Evolutionary conservation across 2,888 invertebrate genomes (phyloP).

Genomic region (Eristalinus aeneus): DNA sequence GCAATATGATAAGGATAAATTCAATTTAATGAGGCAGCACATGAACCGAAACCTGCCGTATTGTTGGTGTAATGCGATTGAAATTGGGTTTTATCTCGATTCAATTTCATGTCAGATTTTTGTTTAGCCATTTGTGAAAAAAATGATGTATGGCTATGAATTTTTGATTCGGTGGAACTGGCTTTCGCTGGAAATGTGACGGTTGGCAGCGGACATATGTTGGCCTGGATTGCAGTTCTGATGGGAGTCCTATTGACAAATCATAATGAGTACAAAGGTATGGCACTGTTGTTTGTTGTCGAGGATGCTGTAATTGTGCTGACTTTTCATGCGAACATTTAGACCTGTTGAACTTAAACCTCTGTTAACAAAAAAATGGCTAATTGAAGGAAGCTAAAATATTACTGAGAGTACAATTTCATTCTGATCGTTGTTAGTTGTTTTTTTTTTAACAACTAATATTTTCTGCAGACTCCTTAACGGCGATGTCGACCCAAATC

Average conservation of each 20-base stretch:
- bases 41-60: background rate
- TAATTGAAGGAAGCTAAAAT: no score
- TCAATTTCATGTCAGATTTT: slow-evolving; percentile 41
- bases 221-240: background rate
- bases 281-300: no score
- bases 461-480: no score
- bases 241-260: background rate
- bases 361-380: no score
- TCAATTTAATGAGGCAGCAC: slow-evolving; percentile 17
- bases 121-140: slow-evolving; percentile 25
- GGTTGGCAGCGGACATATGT: background rate
- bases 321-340: background rate
- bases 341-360: no score
- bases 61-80: background rate
- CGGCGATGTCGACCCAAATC: no score
- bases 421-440: no score
- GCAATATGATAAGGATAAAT: slow-evolving; percentile 15
- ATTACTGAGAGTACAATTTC: no score
- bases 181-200: background rate
- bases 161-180: background rate
- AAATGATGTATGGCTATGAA: background rate
- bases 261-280: background rate
- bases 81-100: slow-evolving; percentile 49
- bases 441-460: no score
- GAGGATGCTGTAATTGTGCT: background rate